A percentile compares a stretch with the other conserved stretches of the same genome.
Conservation (phyloP, 2,113 vertebrate species). For the Delphinapterus leucas region DNA sequence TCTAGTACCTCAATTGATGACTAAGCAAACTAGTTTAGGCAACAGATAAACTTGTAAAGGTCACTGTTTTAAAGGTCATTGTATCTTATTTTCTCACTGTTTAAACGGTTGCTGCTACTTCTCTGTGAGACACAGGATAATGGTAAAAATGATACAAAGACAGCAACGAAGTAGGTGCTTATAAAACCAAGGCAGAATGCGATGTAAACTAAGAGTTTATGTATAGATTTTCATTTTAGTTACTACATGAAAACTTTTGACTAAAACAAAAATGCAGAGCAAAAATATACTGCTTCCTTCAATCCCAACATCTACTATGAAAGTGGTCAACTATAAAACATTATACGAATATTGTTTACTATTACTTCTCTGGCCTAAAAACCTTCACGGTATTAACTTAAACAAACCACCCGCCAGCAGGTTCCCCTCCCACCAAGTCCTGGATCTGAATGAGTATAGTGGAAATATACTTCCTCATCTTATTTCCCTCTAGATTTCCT, state of each 20-base stretch:
- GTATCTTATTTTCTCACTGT: not conserved
- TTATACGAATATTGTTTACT: not conserved
- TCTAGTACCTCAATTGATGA: not conserved
- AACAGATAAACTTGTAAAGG: not conserved
- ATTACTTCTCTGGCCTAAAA: not conserved
- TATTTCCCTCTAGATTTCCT: not conserved
- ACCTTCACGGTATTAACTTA: not conserved
- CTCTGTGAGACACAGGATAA: not conserved
- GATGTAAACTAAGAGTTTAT: not conserved
- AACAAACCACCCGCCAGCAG: not conserved
- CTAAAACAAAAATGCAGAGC: not conserved
- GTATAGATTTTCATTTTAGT: not conserved
- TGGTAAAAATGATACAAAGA: not conserved
- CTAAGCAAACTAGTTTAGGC: not conserved
- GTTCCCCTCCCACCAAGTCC: not conserved
- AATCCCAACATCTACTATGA: not conserved
- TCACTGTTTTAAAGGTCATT: not conserved
- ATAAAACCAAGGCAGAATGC: not conserved
- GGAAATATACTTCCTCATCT: not conserved
- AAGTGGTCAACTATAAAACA: not conserved
- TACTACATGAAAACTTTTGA: not conserved
- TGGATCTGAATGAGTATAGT: not conserved
- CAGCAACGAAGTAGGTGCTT: not conserved
- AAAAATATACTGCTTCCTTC: not conserved
- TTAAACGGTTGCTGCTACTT: not conserved